These are phyloP conservation scores for Magallana nippona DNA, from an alignment of 2,888 invertebrate species.

Conservation along the genomic window DNA sequence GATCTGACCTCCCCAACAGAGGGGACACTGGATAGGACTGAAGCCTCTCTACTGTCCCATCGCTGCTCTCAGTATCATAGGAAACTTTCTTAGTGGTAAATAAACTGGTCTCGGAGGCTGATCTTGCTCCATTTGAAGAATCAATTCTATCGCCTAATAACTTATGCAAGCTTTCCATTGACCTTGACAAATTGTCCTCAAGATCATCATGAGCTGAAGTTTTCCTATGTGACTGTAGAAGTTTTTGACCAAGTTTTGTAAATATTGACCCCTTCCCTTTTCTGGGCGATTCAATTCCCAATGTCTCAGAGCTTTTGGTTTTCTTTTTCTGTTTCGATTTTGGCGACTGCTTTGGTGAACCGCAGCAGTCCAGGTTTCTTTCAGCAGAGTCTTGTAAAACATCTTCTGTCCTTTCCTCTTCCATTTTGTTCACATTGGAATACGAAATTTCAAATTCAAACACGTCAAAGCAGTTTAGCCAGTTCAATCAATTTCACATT, in stretches of 20 bases:
- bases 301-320: background rate
- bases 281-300: background rate
- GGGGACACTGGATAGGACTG: background rate
- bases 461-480: too few relatives aligned
- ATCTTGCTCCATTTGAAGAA: conserved; percentile 16
- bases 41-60: background rate
- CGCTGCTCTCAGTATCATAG: background rate
- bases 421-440: background rate
- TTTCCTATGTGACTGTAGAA: background rate
- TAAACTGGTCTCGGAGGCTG: conserved; percentile 20
- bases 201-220: background rate
- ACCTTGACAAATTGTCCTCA: conserved; percentile 21
- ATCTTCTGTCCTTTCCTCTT: background rate
- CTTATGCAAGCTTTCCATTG: conserved; percentile 2
- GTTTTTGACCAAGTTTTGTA: conserved; percentile 28
- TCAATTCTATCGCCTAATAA: background rate
- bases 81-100: background rate
- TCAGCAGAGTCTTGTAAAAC: background rate
- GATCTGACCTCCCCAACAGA: background rate
- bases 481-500: too few relatives aligned
- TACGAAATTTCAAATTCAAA: too few relatives aligned
- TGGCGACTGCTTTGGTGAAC: conserved; percentile 11
- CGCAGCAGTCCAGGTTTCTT: background rate
- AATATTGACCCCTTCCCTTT: conserved; percentile 17
- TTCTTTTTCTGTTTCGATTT: conserved; percentile 9